A percentile compares a stretch with the other conserved stretches of the same genome.
phyloP scores from a whole-genome alignment of 2,888 invertebrate genomes.

The Cordylochernes scorpioides region DNA sequence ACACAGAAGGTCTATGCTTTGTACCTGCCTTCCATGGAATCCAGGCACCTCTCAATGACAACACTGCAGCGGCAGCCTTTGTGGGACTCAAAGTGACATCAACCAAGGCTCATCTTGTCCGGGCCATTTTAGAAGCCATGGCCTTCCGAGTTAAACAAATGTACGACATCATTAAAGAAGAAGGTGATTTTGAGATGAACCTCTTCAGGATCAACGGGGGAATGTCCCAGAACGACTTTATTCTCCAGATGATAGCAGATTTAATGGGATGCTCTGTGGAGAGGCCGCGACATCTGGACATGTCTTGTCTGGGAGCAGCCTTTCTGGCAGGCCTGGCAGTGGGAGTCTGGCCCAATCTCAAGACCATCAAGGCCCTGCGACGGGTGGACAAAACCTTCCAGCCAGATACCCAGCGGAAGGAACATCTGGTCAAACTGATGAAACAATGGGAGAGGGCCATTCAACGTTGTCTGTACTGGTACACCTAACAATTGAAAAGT shows the following conservation, averaged over 20 bases:
- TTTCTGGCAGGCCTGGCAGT: slow-evolving; percentile 57
- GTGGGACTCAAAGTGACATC: slow-evolving; percentile 44
- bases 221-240: slow-evolving; percentile 76
- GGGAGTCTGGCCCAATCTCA: too few relatives aligned
- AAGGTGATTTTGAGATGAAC: slow-evolving; percentile 30
- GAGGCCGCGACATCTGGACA: slow-evolving; percentile 42
- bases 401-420: too few relatives aligned
- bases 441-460: too few relatives aligned
- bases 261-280: slow-evolving; percentile 46
- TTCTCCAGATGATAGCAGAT: slow-evolving; percentile 63
- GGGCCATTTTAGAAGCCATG: slow-evolving; percentile 59
- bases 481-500: too few relatives aligned
- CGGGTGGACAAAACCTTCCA: too few relatives aligned
- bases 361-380: too few relatives aligned
- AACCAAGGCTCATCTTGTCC: slow-evolving; percentile 43
- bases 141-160: slow-evolving; percentile 53
- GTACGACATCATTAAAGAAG: slow-evolving; percentile 39
- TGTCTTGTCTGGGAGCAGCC: slow-evolving; percentile 60
- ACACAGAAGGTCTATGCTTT: slow-evolving; percentile 52
- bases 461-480: too few relatives aligned
- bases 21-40: slow-evolving; percentile 62
- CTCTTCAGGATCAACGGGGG: slow-evolving; percentile 62
- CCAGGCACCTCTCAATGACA: slow-evolving; percentile 68
- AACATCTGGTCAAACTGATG: too few relatives aligned
- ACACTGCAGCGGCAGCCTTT: slow-evolving; percentile 53